Evolutionary conservation across 2,113 vertebrate genomes (phyloP).

Genomic region (Lophotis ruficrista): DNA sequence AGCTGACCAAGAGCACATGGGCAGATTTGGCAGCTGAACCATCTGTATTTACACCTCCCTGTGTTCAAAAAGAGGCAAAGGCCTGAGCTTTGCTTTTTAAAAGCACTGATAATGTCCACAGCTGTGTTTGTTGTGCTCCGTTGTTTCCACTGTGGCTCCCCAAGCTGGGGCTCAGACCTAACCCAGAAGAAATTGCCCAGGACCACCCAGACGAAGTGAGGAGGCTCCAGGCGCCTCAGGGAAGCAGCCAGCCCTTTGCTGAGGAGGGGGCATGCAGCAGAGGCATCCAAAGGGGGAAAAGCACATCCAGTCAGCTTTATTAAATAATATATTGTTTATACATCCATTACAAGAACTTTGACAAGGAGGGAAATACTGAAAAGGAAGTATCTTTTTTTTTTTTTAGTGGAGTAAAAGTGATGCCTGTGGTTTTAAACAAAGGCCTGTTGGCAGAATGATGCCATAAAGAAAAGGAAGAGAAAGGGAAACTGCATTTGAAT

Average conservation of each 20-base stretch:
- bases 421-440: slow-evolving; percentile 50
- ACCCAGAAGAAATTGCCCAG: background rate
- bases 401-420: slow-evolving; percentile 18
- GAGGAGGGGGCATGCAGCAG: background rate
- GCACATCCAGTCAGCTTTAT: background rate
- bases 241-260: background rate
- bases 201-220: background rate
- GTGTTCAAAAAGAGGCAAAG: background rate
- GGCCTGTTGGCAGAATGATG: background rate
- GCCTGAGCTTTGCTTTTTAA: background rate
- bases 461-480: slow-evolving; percentile 47
- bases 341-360: background rate
- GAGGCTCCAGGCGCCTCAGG: background rate
- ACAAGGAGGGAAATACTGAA: background rate
- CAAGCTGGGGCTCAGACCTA: background rate
- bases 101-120: background rate
- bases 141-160: background rate
- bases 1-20: background rate
- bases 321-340: background rate
- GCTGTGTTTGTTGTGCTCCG: background rate
- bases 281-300: background rate
- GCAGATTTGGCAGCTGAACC: background rate
- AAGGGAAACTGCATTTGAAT: slow-evolving; percentile 31
- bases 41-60: background rate
- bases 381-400: background rate